phyloP scores from a whole-genome alignment of 2,797 vertebrate species.

The Phalanger gymnotis region DNA sequence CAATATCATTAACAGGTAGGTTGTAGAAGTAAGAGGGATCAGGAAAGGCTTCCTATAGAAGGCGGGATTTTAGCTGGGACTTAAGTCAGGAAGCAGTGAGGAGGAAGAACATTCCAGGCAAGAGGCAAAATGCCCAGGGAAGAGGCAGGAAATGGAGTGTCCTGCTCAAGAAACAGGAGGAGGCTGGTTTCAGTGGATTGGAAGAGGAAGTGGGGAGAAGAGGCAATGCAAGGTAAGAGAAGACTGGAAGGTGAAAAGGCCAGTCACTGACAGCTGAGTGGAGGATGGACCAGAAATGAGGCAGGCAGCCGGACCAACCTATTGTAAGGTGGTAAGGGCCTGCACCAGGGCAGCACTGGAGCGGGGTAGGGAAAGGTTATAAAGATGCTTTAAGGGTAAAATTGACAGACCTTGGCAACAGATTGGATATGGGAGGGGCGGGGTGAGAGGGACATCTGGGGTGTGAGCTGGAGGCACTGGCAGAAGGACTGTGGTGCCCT shows the following conservation, averaged over 20 bases:
- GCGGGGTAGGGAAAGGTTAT: neutral
- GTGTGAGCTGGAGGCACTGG: neutral
- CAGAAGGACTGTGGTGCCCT: too few relatives aligned
- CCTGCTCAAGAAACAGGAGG: neutral
- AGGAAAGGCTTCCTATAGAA: neutral
- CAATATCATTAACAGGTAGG: neutral
- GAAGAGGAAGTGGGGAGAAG: neutral
- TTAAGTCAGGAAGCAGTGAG: neutral
- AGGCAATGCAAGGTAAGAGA: fast-evolving
- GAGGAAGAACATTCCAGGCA: neutral
- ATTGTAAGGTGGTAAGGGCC: neutral
- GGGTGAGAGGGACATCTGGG: neutral
- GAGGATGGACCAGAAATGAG: neutral
- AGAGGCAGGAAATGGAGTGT: neutral
- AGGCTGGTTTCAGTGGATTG: neutral
- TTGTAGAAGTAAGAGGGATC: neutral
- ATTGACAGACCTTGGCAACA: neutral
- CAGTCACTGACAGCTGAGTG: neutral
- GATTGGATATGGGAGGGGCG: neutral
- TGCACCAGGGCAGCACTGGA: neutral
- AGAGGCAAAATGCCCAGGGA: neutral
- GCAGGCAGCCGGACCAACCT: neutral
- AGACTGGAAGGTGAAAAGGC: neutral
- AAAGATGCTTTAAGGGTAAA: neutral
- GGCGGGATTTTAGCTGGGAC: neutral